Base-by-base conservation (phyloP, 2,888 invertebrate species). In the Mesorhabditis belari region DNA sequence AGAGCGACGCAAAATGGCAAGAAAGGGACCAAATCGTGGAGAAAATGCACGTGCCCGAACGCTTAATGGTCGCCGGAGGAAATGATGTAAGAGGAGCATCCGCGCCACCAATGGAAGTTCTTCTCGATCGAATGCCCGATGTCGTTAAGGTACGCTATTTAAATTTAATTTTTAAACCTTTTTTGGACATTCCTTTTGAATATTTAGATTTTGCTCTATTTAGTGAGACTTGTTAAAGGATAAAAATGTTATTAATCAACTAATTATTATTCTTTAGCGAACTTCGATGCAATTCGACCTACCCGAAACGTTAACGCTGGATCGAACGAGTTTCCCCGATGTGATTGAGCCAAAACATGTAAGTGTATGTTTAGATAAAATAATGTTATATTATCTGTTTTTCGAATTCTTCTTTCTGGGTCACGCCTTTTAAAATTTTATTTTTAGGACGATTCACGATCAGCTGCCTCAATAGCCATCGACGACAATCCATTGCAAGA, bases 401-500 rank as follows among this genome's bases (percentile, higher is more conserved):
- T 26, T 19, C 26, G 27, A 55, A 55, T 25, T 9, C 17, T 17
- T 24, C 19, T 21, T 55, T 24, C 25, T 55, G 17, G 6, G 12
- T 24, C 21, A 27, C 17, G 23, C 26, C 26, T 17, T n/a, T 50
- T 49, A 9, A 25, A 19, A 17, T 54, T 17, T 54, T 19, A 23
- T 6, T 19, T 65, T 24, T 23, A 64, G 58, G 66, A 68, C 24
- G 64, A 65, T 24, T 56, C 52, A n/a, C 57, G 57, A 28, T 60
- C 60, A 23, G 58, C 60, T 29, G 63, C 60, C 21, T 71, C 71
- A 6, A 63, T 76, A 17, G 76, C 76, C 6, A 69, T 75, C 53
- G 76, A 75, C 27, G 70, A 71, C 27, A 67, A 75, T 58, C 75
- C 75, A 2, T 59, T 75, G 5, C 73, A 74, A n/a, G 75, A 75